Evolutionary conservation across 2,797 vertebrate species (phyloP).

Genomic region (Nasua narica): DNA sequence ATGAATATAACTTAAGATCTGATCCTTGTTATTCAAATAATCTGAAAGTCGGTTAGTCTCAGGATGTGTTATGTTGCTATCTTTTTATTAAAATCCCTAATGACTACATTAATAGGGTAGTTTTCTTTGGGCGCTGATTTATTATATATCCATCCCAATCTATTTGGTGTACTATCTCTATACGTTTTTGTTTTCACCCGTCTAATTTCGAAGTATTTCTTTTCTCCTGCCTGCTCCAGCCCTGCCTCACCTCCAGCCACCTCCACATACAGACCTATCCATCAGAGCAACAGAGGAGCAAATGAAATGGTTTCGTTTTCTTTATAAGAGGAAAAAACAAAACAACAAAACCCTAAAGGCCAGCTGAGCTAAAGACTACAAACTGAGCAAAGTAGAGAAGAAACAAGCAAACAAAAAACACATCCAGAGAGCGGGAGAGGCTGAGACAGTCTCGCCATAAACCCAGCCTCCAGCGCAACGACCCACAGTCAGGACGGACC

Average conservation of each 20-base stretch:
- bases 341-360: too few species aligned
- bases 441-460: background rate
- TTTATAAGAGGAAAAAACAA: too few species aligned
- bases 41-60: background rate
- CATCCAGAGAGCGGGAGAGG: background rate
- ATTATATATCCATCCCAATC: background rate
- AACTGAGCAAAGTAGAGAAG: background rate
- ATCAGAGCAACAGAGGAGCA: background rate
- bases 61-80: background rate
- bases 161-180: background rate
- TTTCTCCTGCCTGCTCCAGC: background rate
- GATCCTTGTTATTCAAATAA: background rate
- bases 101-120: slow-evolving; percentile 7
- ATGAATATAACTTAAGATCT: background rate
- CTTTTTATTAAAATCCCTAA: slow-evolving; percentile 49
- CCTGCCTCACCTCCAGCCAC: background rate
- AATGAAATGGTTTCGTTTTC: background rate
- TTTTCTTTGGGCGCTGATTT: slow-evolving; percentile 46
- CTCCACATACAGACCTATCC: rapidly evolving
- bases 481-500: background rate
- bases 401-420: background rate
- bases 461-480: background rate
- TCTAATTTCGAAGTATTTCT: background rate
- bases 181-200: background rate
- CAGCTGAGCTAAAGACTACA: background rate